Base-by-base conservation (phyloP, 1,140 invertebrate species). In the Neodiprion lecontei region DNA sequence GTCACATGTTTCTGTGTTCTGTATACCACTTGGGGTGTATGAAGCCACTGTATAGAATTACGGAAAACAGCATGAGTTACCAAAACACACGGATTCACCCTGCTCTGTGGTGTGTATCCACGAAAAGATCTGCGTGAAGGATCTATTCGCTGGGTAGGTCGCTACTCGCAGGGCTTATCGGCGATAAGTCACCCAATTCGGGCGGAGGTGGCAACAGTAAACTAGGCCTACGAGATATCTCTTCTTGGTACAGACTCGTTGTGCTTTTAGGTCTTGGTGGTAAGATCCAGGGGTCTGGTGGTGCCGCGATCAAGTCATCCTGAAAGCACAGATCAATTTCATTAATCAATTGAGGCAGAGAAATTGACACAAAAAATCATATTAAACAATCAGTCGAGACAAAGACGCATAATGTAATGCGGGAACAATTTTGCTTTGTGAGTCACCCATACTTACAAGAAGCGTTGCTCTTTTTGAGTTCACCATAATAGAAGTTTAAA, bases 151-250 rank as follows among this genome's bases (percentile, higher is more conserved):
- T 86, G 23, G 79, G 79, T 48, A 78, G 66, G 50, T 85, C 83
- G 75, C 84, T 86, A 78, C 81, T 86, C n/a, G 80, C 81, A 17
- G 85, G 84, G 68, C 83, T 86, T 65, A 81, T 77, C 53, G 82
- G 77, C 49, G 80, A 61, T 69, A 79, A 49, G 74, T 86, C 82
- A 67, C 72, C 80, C 53, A 86, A 40, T 50, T 79, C 79, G 17
- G 79, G 75, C 2, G 83, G 81, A 5, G 81, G 77, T 10, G 84
- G 80, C 61, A 84, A 71, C 9, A 85, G 72, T 17, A 86, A 76
- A 70, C 84, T 86, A 17, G 85, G 80, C 73, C 85, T 80, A 74
- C 84, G 81, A 14, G 79, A 80, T 28, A 84, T 14, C 66, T 85
- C 82, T 14, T 83, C 84, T 21, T 85, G 79, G 74, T 83, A 85